A percentile compares a stretch with the other conserved stretches of the same genome.
Evolutionary conservation across 2,888 invertebrate genomes (phyloP).

Genomic region (Norana najaformis): DNA sequence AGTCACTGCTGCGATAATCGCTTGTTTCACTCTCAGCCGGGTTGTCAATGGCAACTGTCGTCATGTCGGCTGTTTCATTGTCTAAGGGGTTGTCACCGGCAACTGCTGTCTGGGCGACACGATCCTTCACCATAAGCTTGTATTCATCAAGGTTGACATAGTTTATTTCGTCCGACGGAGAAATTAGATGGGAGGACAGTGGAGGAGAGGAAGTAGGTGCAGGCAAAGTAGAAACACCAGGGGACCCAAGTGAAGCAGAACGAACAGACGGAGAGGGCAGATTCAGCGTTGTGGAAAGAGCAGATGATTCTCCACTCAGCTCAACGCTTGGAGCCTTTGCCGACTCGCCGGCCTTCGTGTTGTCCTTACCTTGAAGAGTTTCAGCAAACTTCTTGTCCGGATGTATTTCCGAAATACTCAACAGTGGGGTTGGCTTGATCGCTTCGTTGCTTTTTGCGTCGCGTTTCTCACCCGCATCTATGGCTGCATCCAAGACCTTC

Average conservation of each 20-base stretch:
- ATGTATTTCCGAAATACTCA: neutral
- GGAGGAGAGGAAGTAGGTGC: neutral
- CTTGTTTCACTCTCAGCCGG: constrained; percentile 29
- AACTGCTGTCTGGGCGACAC: neutral
- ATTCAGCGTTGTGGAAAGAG: neutral
- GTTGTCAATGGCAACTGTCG: neutral
- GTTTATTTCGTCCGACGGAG: neutral
- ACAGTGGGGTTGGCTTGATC: neutral
- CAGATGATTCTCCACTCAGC: neutral
- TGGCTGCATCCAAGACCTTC: neutral
- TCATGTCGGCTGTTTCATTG: neutral
- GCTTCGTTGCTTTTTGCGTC: neutral
- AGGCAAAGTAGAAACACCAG: neutral
- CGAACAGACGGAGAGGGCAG: neutral
- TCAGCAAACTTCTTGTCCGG: neutral
- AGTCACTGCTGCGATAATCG: constrained; percentile 26
- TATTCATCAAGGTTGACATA: neutral
- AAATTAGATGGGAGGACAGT: neutral
- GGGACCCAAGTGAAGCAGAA: neutral
- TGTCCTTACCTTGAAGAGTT: neutral
- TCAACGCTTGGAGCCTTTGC: neutral
- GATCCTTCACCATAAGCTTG: neutral
- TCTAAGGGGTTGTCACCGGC: neutral
- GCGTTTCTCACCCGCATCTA: neutral
- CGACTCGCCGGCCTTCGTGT: neutral